Evolutionary conservation across 2,797 vertebrate species (phyloP), one percentile per base, ranked within the genome.

Genomic region (Pseudochirops cupreus): DNA sequence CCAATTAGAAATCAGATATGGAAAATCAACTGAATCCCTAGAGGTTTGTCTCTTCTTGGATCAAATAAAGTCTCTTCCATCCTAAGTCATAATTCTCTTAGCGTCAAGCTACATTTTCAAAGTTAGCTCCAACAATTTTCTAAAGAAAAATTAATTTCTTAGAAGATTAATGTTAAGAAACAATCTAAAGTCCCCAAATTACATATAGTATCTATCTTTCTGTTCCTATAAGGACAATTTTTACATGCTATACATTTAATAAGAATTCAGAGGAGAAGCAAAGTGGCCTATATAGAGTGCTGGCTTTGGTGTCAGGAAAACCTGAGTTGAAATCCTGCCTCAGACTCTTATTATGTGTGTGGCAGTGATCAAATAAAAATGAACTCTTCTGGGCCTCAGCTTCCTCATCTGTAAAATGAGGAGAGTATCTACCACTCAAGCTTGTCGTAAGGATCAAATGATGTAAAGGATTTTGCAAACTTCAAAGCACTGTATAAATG

Each of bases 61-160:
- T 56, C 82, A 91, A 93, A 33, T 94, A 94, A 57, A 94, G 94
- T 54, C 56, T 94, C 94, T 55, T 94, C 46, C 39, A 89, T 0
- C 0, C 4, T 16, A 29, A 92, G 6, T 11, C 89, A 57, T 52
- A 92, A 91, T 54, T 59, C 59, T 56, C 90, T 67, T 56, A 29
- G 29, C 90, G 26, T 18, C 21, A 3, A 94, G 57, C 91, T 62
- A 59, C 46, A 57, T 93, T 95, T 94, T 91, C 91, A 82, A 29
- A 21, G 54, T 82, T 91, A 53, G 54, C 91, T 93, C 92, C 21
- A 94, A 31, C 56, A 97, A 91, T 62, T 95, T 58, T 90, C 56
- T 16, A 50, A 55, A 74, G 91, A 92, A 56, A 18, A 39, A 96
- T 94, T 91, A 56, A 89, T 56, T 94, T 87, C 56, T 46, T 59